Conservation (phyloP, 2,888 invertebrate species). For the Agrotis segetum region DNA sequence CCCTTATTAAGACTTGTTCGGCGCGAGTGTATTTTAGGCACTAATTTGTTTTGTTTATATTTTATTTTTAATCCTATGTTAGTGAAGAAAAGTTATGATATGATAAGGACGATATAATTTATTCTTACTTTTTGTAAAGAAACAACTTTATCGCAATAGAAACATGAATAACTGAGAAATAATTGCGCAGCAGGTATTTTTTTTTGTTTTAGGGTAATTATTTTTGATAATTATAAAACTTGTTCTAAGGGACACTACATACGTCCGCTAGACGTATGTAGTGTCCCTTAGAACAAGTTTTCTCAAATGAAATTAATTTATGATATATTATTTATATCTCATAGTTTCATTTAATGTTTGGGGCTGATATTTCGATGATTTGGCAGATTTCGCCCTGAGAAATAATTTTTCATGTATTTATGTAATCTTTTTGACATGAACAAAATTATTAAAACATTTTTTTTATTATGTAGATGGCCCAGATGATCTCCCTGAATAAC, state of each 20-base stretch:
- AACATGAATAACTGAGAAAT: neutral
- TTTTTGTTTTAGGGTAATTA: neutral
- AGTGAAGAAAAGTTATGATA: neutral
- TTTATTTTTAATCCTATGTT: constrained; percentile 25
- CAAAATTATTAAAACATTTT: no score
- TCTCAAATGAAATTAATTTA: neutral
- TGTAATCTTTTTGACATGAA: no score
- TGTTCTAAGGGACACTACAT: no score
- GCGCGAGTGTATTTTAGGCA: constrained; percentile 46
- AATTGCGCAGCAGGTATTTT: neutral
- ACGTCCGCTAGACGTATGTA: neutral
- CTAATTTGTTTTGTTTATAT: constrained; percentile 28
- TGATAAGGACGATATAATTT: neutral
- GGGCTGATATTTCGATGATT: no score
- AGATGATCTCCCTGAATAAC: no score
- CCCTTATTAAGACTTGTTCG: constrained; percentile 23
- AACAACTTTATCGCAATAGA: neutral
- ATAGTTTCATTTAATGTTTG: no score
- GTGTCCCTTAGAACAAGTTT: neutral
- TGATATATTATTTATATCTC: no score
- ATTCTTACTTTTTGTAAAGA: neutral
- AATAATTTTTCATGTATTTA: no score
- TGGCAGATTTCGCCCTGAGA: no score
- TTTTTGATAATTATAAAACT: no score
- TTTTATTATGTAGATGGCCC: no score